phyloP scores from a whole-genome alignment of 2,113 vertebrate genomes.

The Sorex fumeus region DNA sequence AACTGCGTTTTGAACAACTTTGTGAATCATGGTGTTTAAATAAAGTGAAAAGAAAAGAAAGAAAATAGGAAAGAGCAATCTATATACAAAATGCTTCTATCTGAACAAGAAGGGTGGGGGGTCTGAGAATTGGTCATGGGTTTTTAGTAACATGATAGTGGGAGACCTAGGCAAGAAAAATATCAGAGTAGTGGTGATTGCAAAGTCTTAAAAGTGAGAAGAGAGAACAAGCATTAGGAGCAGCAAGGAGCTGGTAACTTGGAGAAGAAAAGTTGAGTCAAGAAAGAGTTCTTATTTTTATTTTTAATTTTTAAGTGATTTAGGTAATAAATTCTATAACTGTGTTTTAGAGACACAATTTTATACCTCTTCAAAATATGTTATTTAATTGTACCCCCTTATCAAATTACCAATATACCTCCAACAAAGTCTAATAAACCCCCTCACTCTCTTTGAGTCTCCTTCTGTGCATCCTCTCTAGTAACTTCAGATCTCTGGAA shows the following conservation, averaged over 20 bases:
- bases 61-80: background rate
- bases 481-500: too few relatives aligned
- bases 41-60: too few relatives aligned
- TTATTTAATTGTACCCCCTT: too few relatives aligned
- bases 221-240: background rate
- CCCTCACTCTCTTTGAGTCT: too few relatives aligned
- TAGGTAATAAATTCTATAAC: background rate
- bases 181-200: background rate
- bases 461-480: too few relatives aligned
- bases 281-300: background rate
- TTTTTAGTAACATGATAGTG: background rate
- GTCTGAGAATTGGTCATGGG: background rate
- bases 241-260: background rate
- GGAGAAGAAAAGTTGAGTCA: background rate
- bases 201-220: background rate
- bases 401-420: too few relatives aligned
- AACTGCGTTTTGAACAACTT: too few relatives aligned
- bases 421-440: too few relatives aligned
- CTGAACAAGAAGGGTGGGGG: background rate
- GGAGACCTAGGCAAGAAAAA: background rate
- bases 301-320: too few relatives aligned
- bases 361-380: too few relatives aligned
- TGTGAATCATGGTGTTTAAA: too few relatives aligned
- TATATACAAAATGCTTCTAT: background rate
- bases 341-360: too few relatives aligned